Evolutionary conservation across 2,888 invertebrate species (phyloP), one percentile per base, ranked within the genome.

Genomic region (Crioceris asparagi): DNA sequence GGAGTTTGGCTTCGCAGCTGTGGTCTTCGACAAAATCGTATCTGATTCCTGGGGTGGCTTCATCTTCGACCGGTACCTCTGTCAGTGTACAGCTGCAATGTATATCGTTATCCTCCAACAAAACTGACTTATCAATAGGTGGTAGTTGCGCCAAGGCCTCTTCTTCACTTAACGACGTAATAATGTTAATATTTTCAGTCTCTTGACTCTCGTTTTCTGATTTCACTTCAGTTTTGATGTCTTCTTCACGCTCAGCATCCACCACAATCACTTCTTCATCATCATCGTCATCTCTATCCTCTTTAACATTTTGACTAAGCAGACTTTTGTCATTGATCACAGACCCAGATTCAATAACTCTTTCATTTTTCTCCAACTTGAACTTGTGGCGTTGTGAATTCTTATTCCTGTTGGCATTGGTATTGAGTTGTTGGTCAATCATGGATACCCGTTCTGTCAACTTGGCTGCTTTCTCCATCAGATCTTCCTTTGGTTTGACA

Each of bases 111-210:
- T 51, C 51, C 14, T 54, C 50, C 2, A 51, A 38, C 17, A 60
- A 43, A n/a, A 52, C 47, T 3, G 53, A 46, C 21, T 43, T 60
- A 59, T 81, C 75, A 35, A 83, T 59, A 1, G 80, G 78, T 31
- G 83, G 83, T 52, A 83, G 66, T 53, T 71, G 68, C 16, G 75
- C 68, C 49, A 79, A 64, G 39, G 80, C 77, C 44, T 75, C 75
- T 49, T 75, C 73, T 14, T 73, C 68, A 10, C 70, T 68, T 44
- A 71, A 50, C 25, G 66, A 61, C 30, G 43, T 43, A 34, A 47
- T 40, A 31, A 49, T 39, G 32, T 42, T 37, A 34, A 39, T 17
- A 30, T 38, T 39, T 36, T 54, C 53, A 48, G 51, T 47, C 46
- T 54, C 52, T 45, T 51, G 45, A 30, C 40, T 53, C 50, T 53